phyloP scores from a whole-genome alignment of 2,113 vertebrate genomes.

The Sprattus sprattus region DNA sequence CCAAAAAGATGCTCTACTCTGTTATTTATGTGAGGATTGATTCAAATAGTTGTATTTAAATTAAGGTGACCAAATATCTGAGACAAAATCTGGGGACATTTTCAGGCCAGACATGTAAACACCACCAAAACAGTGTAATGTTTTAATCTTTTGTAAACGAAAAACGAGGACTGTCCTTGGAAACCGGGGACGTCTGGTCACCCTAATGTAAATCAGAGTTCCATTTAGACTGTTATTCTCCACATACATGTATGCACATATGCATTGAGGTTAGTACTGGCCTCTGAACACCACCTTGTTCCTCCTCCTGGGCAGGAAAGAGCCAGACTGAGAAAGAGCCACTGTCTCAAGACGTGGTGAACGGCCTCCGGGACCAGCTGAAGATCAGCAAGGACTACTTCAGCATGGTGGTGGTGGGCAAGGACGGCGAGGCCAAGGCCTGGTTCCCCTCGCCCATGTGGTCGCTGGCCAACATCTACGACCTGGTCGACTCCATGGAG shows the following conservation, averaged over 20 bases:
- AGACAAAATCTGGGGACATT: no score
- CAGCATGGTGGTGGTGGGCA: constrained; percentile 75
- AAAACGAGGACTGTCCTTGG: no score
- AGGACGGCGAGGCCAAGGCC: constrained; percentile 70
- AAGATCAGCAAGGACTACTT: constrained; percentile 75
- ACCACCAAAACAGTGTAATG: no score
- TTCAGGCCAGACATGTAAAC: no score
- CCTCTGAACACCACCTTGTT: not conserved
- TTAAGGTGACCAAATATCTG: no score
- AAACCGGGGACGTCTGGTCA: no score
- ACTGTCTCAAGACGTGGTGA: constrained; percentile 59
- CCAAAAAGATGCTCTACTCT: not conserved
- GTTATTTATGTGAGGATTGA: not conserved
- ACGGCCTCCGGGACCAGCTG: constrained; percentile 68
- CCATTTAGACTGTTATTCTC: not conserved
- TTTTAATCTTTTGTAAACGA: no score
- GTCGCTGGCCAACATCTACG: constrained; percentile 73
- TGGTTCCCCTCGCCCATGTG: constrained; percentile 76
- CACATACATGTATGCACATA: not conserved
- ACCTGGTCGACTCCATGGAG: constrained; percentile 76
- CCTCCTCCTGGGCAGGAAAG: constrained; percentile 55
- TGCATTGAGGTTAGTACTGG: not conserved
- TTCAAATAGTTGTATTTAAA: not conserved
- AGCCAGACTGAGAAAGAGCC: constrained; percentile 68
- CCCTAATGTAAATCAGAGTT: not conserved